phyloP scores from a whole-genome alignment of 2,113 vertebrate genomes.

The Emydocephalus ijimae region DNA sequence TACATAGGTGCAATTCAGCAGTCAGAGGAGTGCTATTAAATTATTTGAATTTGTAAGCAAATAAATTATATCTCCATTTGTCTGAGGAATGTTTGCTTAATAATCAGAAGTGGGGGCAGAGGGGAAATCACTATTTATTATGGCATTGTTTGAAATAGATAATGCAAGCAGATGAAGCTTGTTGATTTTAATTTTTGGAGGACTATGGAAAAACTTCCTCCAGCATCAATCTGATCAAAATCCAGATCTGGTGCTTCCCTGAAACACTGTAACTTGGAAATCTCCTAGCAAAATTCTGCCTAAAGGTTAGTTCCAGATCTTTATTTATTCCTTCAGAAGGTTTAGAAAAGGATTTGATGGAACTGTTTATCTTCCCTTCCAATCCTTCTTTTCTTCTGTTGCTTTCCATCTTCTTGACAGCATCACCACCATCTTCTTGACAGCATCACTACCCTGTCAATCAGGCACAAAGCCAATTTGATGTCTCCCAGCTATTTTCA shows the following conservation, averaged over 20 bases:
- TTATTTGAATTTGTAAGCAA: slow-evolving; percentile 54
- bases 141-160: slow-evolving; percentile 16
- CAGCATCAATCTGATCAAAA: background rate
- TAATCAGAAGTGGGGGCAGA: slow-evolving; percentile 14
- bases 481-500: background rate
- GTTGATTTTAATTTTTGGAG: background rate
- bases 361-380: background rate
- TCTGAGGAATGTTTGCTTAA: slow-evolving; percentile 33
- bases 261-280: background rate
- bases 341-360: background rate
- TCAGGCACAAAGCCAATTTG: background rate
- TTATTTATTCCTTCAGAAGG: background rate
- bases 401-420: background rate
- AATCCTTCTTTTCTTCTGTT: background rate
- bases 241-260: background rate
- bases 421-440: background rate
- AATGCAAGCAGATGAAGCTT: slow-evolving; percentile 3
- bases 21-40: slow-evolving; percentile 54
- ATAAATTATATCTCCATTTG: slow-evolving; percentile 45
- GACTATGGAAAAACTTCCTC: background rate
- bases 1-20: slow-evolving; percentile 51
- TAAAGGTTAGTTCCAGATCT: background rate
- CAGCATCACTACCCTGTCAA: background rate
- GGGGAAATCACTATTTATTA: background rate
- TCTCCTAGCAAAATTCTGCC: background rate